Conservation (phyloP, 2,797 vertebrate species). For the Pseudochirops cupreus region DNA sequence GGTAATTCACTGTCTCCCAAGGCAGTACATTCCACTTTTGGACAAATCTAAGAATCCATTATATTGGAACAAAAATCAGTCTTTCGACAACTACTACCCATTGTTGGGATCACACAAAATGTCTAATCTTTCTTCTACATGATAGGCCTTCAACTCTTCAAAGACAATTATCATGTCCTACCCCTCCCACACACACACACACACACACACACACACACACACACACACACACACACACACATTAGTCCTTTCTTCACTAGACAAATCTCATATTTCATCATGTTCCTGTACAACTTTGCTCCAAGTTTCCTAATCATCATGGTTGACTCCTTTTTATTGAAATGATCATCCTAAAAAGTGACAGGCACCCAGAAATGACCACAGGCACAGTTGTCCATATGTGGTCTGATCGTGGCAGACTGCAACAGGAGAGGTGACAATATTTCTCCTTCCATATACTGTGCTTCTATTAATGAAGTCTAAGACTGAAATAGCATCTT, state of each 20-base stretch:
- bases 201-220: neutral
- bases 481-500: neutral
- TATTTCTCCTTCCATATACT: neutral
- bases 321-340: neutral
- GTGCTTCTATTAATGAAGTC: neutral
- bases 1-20: neutral
- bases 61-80: neutral
- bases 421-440: neutral
- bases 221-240: neutral
- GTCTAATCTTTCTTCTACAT: neutral
- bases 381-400: neutral
- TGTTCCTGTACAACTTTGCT: neutral
- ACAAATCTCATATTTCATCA: neutral
- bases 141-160: neutral
- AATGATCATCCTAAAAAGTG: neutral
- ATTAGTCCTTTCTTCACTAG: neutral
- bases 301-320: neutral
- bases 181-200: neutral
- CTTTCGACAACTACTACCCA: neutral
- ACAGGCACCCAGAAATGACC: neutral
- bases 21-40: neutral
- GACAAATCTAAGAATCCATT: neutral
- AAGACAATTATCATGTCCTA: neutral
- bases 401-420: neutral
- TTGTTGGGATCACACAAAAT: neutral